Evolutionary conservation across 2,888 invertebrate species (phyloP).

Genomic region (Rugalucina vietnamica): DNA sequence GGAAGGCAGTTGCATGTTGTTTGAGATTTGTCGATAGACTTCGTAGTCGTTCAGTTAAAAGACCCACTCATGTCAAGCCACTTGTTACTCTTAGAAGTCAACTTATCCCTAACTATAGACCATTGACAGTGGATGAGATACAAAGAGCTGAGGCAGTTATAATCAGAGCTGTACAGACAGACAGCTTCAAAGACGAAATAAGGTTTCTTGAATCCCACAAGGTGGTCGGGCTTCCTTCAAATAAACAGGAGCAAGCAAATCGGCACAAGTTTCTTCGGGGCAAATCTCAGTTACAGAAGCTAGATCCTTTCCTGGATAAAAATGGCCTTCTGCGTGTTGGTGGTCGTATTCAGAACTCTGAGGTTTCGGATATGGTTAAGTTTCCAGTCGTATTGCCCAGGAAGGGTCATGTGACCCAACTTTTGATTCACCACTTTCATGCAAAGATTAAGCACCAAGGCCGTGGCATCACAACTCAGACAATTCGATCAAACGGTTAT

Average conservation of each 20-base stretch:
- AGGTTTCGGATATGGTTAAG: slow-evolving; percentile 14
- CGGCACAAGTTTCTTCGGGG: slow-evolving; percentile 5
- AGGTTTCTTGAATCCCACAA: not conserved
- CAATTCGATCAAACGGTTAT: slow-evolving; percentile 61
- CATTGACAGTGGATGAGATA: slow-evolving; percentile 6
- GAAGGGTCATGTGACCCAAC: slow-evolving; percentile 44
- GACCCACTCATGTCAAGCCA: not conserved
- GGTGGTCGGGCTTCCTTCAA: not conserved
- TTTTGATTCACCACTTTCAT: slow-evolving; percentile 59
- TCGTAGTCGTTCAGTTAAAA: not conserved
- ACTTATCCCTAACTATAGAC: not conserved
- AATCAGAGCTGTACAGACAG: not conserved
- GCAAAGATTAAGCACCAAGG: slow-evolving; percentile 54
- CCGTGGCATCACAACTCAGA: slow-evolving; percentile 57
- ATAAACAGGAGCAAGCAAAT: not conserved
- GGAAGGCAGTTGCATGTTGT: slow-evolving; percentile 31
- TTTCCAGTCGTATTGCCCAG: slow-evolving; percentile 38
- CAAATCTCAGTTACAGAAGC: slow-evolving; percentile 23
- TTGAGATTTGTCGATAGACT: slow-evolving; percentile 32
- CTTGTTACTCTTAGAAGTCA: not conserved
- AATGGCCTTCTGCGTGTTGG: slow-evolving; percentile 46
- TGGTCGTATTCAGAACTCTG: slow-evolving; percentile 14
- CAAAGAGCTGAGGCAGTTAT: slow-evolving; percentile 25
- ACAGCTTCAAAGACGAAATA: not conserved
- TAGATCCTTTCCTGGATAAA: slow-evolving; percentile 51